Conservation (phyloP, 2,888 invertebrate species). For the Bellardia bayeri region DNA sequence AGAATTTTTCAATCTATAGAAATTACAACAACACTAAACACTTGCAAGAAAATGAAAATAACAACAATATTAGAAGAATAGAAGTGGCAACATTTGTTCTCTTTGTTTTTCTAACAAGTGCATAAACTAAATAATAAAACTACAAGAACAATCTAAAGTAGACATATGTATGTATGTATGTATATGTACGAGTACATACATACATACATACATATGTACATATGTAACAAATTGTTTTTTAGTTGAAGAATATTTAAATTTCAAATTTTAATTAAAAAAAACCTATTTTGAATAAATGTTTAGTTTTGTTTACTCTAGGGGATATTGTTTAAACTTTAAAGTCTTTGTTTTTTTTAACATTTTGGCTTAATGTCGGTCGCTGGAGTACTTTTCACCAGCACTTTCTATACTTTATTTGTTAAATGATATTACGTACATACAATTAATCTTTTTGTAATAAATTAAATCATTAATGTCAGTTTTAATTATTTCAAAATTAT, state of each 20-base stretch:
- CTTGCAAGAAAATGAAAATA: conserved; percentile 21
- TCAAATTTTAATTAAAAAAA: conserved; percentile 40
- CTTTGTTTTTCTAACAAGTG: conserved; percentile 35
- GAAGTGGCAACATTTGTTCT: conserved; percentile 54
- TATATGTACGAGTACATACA: too few species aligned
- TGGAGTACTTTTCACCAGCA: too few species aligned
- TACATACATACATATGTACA: too few species aligned
- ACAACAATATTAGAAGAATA: conserved; percentile 6
- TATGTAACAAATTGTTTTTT: conserved; percentile 19
- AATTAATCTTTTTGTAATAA: too few species aligned
- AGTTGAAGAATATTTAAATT: conserved; percentile 43
- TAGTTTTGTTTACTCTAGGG: background rate
- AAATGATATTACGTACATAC: too few species aligned
- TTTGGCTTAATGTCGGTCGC: too few species aligned
- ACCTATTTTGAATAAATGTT: conserved; percentile 6
- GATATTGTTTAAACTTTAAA: background rate
- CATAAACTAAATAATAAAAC: conserved; percentile 55
- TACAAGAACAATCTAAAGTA: background rate
- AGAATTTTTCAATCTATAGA: conserved; percentile 49
- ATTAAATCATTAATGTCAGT: too few species aligned
- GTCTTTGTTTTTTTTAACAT: too few species aligned
- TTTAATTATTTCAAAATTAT: too few species aligned
- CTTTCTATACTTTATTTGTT: too few species aligned
- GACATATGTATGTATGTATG: background rate
- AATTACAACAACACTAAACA: conserved; percentile 29